phyloP scores from a whole-genome alignment of 2,797 vertebrate species.

The Thripadectes ignobilis region DNA sequence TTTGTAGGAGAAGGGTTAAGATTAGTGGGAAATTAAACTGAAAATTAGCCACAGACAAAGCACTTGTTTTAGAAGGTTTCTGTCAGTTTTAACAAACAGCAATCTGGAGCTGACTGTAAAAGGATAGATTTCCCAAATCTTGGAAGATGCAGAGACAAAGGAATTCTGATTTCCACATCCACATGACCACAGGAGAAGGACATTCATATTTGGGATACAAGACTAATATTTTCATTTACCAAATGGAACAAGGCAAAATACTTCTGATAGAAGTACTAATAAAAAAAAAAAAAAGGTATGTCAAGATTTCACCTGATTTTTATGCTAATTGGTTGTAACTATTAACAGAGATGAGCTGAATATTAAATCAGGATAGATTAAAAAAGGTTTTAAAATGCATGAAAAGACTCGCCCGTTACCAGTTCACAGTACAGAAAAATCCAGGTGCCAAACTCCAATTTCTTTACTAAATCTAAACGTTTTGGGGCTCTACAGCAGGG shows the following conservation, averaged over 20 bases:
- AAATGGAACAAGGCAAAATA: background rate
- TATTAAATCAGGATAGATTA: background rate
- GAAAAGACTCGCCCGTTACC: background rate
- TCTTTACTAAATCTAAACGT: background rate
- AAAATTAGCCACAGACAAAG: background rate
- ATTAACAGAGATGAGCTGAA: background rate
- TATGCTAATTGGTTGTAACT: background rate
- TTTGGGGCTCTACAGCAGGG: background rate
- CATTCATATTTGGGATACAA: background rate
- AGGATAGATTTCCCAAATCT: background rate
- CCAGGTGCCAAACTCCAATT: background rate
- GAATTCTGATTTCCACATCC: background rate
- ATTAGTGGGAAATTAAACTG: background rate
- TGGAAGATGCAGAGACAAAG: background rate
- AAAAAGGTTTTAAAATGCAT: background rate
- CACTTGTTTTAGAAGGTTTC: background rate
- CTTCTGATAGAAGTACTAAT: background rate
- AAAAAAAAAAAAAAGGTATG: background rate
- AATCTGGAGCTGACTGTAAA: background rate
- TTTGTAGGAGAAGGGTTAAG: background rate
- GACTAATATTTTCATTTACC: background rate
- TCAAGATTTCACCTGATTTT: slow-evolving; percentile 6
- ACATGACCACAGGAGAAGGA: background rate
- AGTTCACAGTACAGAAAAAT: background rate
- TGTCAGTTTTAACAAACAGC: background rate